These are phyloP conservation scores for Isurus oxyrinchus DNA, from an alignment of 2,113 vertebrate species.

Conservation along the genomic window DNA sequence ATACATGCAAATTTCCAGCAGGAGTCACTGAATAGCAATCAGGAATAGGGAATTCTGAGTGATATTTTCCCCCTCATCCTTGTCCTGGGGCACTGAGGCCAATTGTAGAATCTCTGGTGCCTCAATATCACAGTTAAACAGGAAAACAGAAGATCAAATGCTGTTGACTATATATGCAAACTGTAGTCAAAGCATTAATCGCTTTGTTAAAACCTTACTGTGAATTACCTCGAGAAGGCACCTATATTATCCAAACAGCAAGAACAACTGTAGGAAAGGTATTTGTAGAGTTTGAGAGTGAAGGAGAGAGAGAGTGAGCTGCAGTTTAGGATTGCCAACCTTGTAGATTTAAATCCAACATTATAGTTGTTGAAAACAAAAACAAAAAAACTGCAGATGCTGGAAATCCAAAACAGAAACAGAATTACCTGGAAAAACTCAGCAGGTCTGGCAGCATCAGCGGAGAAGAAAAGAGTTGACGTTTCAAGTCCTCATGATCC, in stretches of 20 bases:
- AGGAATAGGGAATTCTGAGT: background rate
- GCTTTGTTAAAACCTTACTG: background rate
- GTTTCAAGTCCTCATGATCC: too few relatives aligned
- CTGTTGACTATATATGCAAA: background rate
- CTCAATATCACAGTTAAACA: constrained; percentile 27
- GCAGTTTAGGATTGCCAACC: background rate
- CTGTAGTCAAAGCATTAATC: background rate
- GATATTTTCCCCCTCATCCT: background rate
- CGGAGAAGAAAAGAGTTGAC: too few relatives aligned
- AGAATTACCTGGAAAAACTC: too few relatives aligned
- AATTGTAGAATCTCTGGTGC: background rate
- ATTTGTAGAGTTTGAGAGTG: background rate
- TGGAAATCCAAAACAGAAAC: too few relatives aligned
- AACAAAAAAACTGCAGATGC: too few relatives aligned
- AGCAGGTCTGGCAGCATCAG: too few relatives aligned
- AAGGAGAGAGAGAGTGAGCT: background rate
- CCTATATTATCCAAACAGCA: background rate
- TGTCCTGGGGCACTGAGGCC: background rate
- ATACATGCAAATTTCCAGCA: background rate
- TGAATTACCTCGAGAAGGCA: background rate
- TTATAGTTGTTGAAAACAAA: background rate
- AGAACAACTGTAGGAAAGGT: background rate
- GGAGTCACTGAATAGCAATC: background rate
- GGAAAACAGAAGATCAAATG: background rate
- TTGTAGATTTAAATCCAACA: background rate